These are phyloP conservation scores for Leptosomus discolor DNA, from an alignment of 2,113 vertebrate genomes.

Conservation along the genomic window DNA sequence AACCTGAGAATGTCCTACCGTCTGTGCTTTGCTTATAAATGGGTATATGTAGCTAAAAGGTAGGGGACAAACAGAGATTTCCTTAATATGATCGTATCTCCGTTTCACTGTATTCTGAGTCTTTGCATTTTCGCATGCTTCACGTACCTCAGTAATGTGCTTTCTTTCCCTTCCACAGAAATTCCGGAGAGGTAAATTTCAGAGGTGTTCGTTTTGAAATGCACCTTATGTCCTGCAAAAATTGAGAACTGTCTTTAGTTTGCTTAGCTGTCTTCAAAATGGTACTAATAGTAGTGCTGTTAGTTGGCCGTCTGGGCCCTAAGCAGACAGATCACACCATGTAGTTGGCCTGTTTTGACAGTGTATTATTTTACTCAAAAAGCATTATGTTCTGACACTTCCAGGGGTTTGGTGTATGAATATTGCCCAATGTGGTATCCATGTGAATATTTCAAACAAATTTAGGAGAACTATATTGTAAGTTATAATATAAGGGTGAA, in stretches of 20 bases:
- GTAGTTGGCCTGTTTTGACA: not conserved
- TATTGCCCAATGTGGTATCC: not conserved
- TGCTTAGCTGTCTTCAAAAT: not conserved
- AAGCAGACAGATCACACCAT: not conserved
- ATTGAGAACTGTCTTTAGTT: not conserved
- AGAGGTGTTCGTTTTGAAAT: not conserved
- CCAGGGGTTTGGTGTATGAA: not conserved
- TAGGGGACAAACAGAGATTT: not conserved
- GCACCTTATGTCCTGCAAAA: not conserved
- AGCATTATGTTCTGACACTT: not conserved
- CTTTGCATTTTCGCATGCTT: not conserved
- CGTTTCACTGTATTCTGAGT: not conserved
- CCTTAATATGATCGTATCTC: not conserved
- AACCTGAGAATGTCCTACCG: accelerated
- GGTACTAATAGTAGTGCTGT: not conserved
- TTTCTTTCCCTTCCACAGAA: not conserved
- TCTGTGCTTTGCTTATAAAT: not conserved
- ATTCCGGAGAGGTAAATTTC: not conserved
- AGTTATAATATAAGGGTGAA: not conserved
- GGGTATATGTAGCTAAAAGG: not conserved
- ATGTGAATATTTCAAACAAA: not conserved
- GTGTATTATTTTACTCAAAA: not conserved
- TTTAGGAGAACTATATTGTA: not conserved
- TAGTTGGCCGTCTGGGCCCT: not conserved
- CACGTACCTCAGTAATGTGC: not conserved